Percentiles rank a stretch among this genome's conserved stretches.
These are phyloP conservation scores for Meandrina meandrites DNA, from an alignment of 92 coral and sea anemone genomes.

Conservation along the genomic window DNA sequence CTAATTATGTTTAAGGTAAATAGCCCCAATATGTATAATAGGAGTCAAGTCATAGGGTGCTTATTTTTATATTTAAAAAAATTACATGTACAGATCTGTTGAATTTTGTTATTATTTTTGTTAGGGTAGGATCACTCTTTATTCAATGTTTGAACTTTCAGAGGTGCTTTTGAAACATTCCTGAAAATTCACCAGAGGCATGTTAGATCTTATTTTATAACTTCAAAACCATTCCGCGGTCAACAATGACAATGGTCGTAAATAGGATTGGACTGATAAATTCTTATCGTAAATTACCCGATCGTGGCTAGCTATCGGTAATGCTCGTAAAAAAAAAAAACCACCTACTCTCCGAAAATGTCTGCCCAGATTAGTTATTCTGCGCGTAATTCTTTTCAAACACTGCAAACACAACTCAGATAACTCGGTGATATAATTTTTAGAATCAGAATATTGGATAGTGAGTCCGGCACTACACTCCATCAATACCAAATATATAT, in stretches of 20 bases:
- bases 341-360: not conserved
- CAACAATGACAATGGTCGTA: no score
- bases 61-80: not conserved
- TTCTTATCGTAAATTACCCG: not conserved
- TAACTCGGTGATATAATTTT: not conserved
- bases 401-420: no score
- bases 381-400: no score
- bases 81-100: not conserved
- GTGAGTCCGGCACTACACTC: not conserved
- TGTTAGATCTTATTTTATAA: no score
- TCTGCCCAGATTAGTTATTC: not conserved
- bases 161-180: not conserved
- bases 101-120: not conserved
- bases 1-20: not conserved
- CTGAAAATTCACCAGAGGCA: not conserved
- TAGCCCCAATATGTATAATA: not conserved
- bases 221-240: not conserved
- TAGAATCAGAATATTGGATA: not conserved
- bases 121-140: not conserved
- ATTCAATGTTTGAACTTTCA: not conserved
- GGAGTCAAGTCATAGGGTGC: not conserved
- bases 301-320: not conserved
- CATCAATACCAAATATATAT: not conserved
- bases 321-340: not conserved
- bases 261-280: no score